phyloP scores from a whole-genome alignment of 2,888 invertebrate species.

The Drosophila monieri region DNA sequence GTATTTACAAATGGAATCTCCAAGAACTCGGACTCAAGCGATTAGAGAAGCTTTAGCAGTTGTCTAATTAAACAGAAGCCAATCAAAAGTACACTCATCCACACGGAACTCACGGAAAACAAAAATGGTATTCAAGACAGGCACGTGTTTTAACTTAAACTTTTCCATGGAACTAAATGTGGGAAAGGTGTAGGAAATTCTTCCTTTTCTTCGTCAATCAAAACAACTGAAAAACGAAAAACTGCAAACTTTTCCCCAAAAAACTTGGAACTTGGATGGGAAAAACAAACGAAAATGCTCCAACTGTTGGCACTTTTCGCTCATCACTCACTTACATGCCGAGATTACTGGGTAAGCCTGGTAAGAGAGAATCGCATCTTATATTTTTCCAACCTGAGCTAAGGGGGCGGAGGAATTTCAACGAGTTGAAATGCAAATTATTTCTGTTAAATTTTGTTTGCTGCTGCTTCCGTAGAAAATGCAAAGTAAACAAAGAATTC shows the following conservation, averaged over 20 bases:
- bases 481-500: slow-evolving; percentile 24
- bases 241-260: slow-evolving; percentile 44
- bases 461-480: slow-evolving; percentile 11
- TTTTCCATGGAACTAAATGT: slow-evolving; percentile 25
- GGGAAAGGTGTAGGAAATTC: slow-evolving; percentile 11
- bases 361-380: slow-evolving; percentile 15
- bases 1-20: slow-evolving; percentile 22
- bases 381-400: slow-evolving; percentile 7
- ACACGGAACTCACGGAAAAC: slow-evolving; percentile 8
- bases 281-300: slow-evolving; percentile 54
- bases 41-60: slow-evolving; percentile 40
- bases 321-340: slow-evolving; percentile 32
- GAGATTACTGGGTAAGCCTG: slow-evolving; percentile 29
- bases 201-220: slow-evolving; percentile 8
- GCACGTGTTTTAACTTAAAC: slow-evolving; percentile 50
- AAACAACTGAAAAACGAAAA: slow-evolving; percentile 10
- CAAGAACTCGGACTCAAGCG: slow-evolving; percentile 9
- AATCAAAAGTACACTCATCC: slow-evolving; percentile 18
- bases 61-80: slow-evolving; percentile 53
- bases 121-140: slow-evolving; percentile 54
- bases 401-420: neutral
- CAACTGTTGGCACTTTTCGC: slow-evolving; percentile 16
- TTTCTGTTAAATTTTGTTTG: slow-evolving; percentile 42
- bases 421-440: slow-evolving; percentile 32
- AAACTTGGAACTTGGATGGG: slow-evolving; percentile 32